These are phyloP conservation scores for Taurulus bubalis DNA, from an alignment of 2,113 vertebrate genomes.

Conservation along the genomic window DNA sequence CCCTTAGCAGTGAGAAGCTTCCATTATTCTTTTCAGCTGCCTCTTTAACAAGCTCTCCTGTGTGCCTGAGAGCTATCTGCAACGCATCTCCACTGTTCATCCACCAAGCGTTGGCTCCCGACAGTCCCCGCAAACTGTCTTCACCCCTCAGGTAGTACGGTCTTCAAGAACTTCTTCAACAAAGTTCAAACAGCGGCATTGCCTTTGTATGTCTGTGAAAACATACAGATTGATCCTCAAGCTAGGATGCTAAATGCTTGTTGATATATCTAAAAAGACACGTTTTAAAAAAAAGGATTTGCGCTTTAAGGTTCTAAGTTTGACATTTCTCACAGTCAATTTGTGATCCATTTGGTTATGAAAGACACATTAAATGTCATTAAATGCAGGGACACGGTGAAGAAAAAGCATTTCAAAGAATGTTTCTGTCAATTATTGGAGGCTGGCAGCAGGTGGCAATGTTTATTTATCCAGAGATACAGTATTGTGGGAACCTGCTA, in stretches of 20 bases:
- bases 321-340: conserved; percentile 37
- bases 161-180: conserved; percentile 34
- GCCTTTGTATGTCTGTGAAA: conserved; percentile 19
- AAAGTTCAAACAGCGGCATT: conserved; percentile 38
- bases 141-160: conserved; percentile 7
- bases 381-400: conserved; percentile 8
- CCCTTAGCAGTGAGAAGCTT: conserved; percentile 61
- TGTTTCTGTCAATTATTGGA: conserved; percentile 57
- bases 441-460: conserved; percentile 78
- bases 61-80: conserved; percentile 69
- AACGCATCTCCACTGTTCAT: conserved; percentile 58
- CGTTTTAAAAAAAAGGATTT: conserved; percentile 20
- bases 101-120: conserved; percentile 29
- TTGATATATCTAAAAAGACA: conserved; percentile 34
- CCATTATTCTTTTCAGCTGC: conserved; percentile 64
- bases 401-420: conserved; percentile 19
- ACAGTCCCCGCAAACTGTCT: conserved; percentile 51
- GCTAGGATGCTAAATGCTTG: conserved; percentile 18
- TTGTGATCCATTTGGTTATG: conserved; percentile 25
- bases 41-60: conserved; percentile 78
- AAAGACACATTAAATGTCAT: conserved; percentile 37
- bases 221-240: not conserved
- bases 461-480: conserved; percentile 71
- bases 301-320: not conserved
- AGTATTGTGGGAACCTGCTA: not conserved